A percentile compares a stretch with the other conserved stretches of the same genome.
Evolutionary conservation across 2,113 vertebrate species (phyloP).

Genomic region (Camelus bactrianus): DNA sequence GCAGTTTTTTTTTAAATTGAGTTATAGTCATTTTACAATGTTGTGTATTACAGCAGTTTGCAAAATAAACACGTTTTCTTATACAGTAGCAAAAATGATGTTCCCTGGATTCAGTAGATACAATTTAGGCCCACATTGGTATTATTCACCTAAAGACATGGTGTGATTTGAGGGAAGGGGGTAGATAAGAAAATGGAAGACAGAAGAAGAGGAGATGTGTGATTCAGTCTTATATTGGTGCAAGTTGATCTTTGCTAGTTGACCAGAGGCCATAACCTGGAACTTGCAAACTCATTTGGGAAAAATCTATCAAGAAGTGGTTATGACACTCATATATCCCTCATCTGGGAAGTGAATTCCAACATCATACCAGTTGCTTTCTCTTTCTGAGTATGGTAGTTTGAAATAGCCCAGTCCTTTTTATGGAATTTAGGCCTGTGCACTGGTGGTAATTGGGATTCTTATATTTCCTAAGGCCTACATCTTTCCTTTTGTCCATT

Average conservation of each 20-base stretch:
- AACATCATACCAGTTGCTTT: not conserved
- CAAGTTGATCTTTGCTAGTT: not conserved
- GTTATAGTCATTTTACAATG: no score
- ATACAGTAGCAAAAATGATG: not conserved
- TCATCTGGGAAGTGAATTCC: not conserved
- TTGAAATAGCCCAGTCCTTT: slow-evolving; percentile 6
- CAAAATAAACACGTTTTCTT: slow-evolving; percentile 16
- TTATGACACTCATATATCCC: not conserved
- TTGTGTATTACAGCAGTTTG: not conserved
- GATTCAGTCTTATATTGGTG: not conserved
- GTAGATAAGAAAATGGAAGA: not conserved
- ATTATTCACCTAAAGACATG: not conserved
- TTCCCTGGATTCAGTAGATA: slow-evolving; percentile 14
- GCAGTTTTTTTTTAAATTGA: not conserved
- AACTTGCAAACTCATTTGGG: slow-evolving; percentile 10
- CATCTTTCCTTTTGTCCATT: not conserved
- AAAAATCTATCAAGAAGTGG: slow-evolving; percentile 3
- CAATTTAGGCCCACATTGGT: not conserved
- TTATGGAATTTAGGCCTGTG: not conserved
- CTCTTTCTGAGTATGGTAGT: not conserved
- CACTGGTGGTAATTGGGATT: not conserved
- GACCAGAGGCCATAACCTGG: not conserved
- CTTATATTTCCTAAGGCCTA: not conserved
- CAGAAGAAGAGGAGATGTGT: not conserved
- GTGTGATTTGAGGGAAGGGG: not conserved